Evolutionary conservation across 2,113 vertebrate genomes (phyloP).

Genomic region (Triplophysa rosa): DNA sequence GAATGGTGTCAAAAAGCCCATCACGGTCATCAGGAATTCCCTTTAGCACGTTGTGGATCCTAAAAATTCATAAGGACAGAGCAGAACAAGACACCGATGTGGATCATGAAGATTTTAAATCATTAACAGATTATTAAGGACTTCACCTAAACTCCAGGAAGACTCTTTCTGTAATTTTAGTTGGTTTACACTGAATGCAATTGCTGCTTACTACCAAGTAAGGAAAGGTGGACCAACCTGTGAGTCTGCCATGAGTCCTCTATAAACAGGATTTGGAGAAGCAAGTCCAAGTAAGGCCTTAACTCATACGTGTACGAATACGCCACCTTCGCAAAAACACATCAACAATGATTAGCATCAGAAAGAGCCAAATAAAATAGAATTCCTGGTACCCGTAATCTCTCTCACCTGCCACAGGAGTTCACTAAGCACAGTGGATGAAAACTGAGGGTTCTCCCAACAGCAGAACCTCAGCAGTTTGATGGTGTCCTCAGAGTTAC

Average conservation of each 20-base stretch:
- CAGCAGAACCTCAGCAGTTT: constrained; percentile 98
- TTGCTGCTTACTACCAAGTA: neutral
- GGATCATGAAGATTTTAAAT: neutral
- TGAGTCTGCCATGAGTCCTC: constrained; percentile 99
- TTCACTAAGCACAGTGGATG: constrained; percentile 97
- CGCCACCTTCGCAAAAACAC: constrained; percentile 79
- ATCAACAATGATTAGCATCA: neutral
- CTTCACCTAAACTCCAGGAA: neutral
- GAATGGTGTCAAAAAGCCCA: constrained; percentile 98
- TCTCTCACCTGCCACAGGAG: constrained; percentile 95
- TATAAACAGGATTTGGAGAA: constrained; percentile 96
- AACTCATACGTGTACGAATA: constrained; percentile 99
- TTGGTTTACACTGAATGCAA: too few relatives aligned
- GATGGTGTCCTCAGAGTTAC: constrained; percentile 98
- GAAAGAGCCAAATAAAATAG: neutral
- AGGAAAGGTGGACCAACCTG: constrained; percentile 75
- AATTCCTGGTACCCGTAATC: neutral
- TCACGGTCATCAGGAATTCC: constrained; percentile 98
- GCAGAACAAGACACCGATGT: neutral
- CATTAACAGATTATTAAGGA: neutral
- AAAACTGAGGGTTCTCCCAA: constrained; percentile 99
- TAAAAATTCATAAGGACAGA: constrained; percentile 59
- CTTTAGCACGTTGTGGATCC: constrained; percentile 99
- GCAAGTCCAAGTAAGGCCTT: constrained; percentile 96
- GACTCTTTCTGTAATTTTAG: neutral